Percentiles rank a stretch among this genome's conserved stretches.
These are phyloP conservation scores for Lithodes maja DNA, from an alignment of 2,888 invertebrate genomes.

Conservation along the genomic window DNA sequence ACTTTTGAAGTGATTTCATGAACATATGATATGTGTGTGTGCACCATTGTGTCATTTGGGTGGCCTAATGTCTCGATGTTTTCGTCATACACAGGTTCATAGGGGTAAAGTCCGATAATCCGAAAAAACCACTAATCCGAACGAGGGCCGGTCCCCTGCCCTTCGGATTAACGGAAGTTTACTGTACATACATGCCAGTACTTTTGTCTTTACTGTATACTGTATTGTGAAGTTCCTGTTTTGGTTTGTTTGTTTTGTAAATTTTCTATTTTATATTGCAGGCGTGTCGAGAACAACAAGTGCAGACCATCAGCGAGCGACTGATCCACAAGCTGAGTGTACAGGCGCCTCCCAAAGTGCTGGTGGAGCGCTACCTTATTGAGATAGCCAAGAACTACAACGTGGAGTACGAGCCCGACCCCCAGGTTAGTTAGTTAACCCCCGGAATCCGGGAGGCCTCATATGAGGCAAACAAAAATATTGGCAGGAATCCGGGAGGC, in stretches of 20 bases:
- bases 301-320: conserved; percentile 91
- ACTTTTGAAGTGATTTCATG: too few relatives aligned
- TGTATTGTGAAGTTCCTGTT: neutral
- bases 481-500: too few relatives aligned
- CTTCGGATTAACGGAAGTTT: too few relatives aligned
- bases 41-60: too few relatives aligned
- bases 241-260: neutral
- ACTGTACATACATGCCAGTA: neutral
- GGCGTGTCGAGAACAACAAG: conserved; percentile 87
- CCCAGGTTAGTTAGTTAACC: conserved; percentile 77
- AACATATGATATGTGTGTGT: too few relatives aligned
- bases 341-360: conserved; percentile 94
- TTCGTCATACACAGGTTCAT: too few relatives aligned
- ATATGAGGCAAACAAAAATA: too few relatives aligned
- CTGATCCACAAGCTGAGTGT: conserved; percentile 94
- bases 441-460: too few relatives aligned
- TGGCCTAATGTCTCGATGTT: too few relatives aligned
- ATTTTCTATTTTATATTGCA: conserved; percentile 71
- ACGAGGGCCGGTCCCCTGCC: too few relatives aligned
- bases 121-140: too few relatives aligned
- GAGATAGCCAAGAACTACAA: conserved; percentile 98
- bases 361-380: conserved; percentile 95
- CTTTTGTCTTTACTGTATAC: neutral
- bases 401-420: conserved; percentile 96
- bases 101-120: too few relatives aligned